Evolutionary conservation across 2,113 vertebrate species (phyloP).

Genomic region (Strigops habroptila): DNA sequence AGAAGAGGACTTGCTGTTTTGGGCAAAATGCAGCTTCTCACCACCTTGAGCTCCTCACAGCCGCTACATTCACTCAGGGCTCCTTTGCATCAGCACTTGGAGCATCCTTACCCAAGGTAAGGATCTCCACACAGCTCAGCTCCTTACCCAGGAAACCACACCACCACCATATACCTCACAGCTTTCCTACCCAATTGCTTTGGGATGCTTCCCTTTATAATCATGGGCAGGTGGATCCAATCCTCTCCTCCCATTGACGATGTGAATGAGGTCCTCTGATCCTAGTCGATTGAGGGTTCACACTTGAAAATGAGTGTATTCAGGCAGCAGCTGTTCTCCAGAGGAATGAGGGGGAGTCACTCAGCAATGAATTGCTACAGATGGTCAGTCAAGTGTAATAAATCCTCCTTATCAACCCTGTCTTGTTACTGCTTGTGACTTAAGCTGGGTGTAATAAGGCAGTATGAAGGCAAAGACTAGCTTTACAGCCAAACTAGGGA

Average conservation of each 20-base stretch:
- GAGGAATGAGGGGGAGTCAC: neutral
- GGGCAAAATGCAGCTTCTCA: neutral
- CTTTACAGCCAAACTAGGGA: neutral
- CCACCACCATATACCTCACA: neutral
- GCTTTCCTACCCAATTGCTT: fast-evolving
- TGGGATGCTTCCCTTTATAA: neutral
- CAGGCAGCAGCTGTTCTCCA: neutral
- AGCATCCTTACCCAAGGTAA: neutral
- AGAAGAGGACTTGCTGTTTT: neutral
- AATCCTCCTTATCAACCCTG: conserved; percentile 1
- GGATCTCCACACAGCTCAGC: neutral
- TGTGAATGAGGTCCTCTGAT: neutral
- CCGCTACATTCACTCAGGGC: fast-evolving
- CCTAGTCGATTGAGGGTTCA: neutral
- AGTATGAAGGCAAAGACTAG: neutral
- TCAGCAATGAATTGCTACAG: neutral
- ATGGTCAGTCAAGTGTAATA: neutral
- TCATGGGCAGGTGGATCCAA: neutral
- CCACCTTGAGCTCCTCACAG: neutral
- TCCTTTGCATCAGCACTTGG: neutral
- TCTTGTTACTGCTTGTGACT: neutral
- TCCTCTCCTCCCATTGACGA: neutral
- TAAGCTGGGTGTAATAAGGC: neutral
- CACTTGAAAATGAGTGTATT: neutral
- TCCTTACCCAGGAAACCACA: neutral